phyloP scores from a whole-genome alignment of 2,888 invertebrate species.

The Endomychus coccineus region DNA sequence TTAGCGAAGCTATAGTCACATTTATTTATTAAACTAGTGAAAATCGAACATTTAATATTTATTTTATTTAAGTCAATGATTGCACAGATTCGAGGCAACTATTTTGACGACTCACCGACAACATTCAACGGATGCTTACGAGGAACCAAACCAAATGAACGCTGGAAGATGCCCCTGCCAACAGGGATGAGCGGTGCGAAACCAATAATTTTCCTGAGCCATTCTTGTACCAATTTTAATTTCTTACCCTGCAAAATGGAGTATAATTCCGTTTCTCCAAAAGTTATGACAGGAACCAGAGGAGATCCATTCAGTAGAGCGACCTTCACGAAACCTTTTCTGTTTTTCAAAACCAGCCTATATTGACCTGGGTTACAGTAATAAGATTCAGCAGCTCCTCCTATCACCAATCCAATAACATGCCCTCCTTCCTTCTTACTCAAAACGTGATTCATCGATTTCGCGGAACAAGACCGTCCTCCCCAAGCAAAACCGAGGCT shows the following conservation, averaged over 20 bases:
- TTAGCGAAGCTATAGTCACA: too few relatives aligned
- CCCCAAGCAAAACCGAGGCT: slow-evolving; percentile 54
- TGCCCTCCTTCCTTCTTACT: slow-evolving; percentile 31
- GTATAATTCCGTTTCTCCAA: slow-evolving; percentile 77
- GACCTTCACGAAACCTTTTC: too few relatives aligned
- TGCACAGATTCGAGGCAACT: too few relatives aligned
- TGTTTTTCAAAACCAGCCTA: slow-evolving; percentile 56
- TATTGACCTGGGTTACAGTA: slow-evolving; percentile 67
- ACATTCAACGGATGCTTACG: slow-evolving; percentile 68
- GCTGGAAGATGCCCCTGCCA: slow-evolving; percentile 84
- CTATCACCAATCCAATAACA: slow-evolving; percentile 66
- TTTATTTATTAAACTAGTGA: too few relatives aligned
- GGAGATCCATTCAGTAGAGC: slow-evolving; percentile 69
- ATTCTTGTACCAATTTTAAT: too few relatives aligned
- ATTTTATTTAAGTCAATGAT: too few relatives aligned
- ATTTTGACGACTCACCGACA: slow-evolving; percentile 76
- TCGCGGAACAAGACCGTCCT: slow-evolving; percentile 51
- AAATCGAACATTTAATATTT: too few relatives aligned
- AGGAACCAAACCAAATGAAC: slow-evolving; percentile 77
- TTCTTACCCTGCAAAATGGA: slow-evolving; percentile 57
- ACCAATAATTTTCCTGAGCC: slow-evolving; percentile 56
- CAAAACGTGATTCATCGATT: slow-evolving; percentile 57
- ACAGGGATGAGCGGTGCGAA: slow-evolving; percentile 64
- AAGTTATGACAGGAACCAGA: slow-evolving; percentile 75
- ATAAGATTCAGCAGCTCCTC: slow-evolving; percentile 80